A percentile compares a stretch with the other conserved stretches of the same genome.
Conservation (phyloP, 2,113 vertebrate genomes). For the Lutjanus erythropterus region DNA sequence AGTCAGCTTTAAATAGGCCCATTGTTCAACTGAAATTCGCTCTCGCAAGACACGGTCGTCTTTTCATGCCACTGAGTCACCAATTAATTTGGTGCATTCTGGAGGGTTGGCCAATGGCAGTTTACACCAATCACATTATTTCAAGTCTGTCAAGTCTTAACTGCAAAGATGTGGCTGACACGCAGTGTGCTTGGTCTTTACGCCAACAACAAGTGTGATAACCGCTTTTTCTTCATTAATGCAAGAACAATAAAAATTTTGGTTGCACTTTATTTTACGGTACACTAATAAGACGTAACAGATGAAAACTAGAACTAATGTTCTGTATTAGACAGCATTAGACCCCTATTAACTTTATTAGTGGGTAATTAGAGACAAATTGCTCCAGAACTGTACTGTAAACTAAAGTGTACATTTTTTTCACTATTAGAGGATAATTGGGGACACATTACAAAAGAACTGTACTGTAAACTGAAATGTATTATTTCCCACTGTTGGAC, state of each 20-base stretch:
- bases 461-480: no score
- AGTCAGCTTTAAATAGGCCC: slow-evolving; percentile 76
- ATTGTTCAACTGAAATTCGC: slow-evolving; percentile 70
- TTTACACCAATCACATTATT: slow-evolving; percentile 25
- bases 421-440: no score
- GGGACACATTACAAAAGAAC: no score
- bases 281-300: no score
- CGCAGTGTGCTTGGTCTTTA: not conserved
- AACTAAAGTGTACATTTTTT: no score
- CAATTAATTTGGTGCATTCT: slow-evolving; percentile 59
- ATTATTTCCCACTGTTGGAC: no score
- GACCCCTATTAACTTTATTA: no score
- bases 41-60: slow-evolving; percentile 45
- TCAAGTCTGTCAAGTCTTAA: slow-evolving; percentile 5
- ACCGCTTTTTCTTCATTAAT: not conserved
- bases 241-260: not conserved
- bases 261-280: no score
- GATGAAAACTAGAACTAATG: no score
- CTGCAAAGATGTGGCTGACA: not conserved
- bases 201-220: not conserved
- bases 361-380: no score
- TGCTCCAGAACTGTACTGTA: no score
- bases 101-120: slow-evolving; percentile 33
- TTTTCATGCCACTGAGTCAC: slow-evolving; percentile 44
- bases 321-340: no score